These are phyloP conservation scores for Cheiracanthium punctorium DNA, from an alignment of 2,888 invertebrate species.

Conservation along the genomic window DNA sequence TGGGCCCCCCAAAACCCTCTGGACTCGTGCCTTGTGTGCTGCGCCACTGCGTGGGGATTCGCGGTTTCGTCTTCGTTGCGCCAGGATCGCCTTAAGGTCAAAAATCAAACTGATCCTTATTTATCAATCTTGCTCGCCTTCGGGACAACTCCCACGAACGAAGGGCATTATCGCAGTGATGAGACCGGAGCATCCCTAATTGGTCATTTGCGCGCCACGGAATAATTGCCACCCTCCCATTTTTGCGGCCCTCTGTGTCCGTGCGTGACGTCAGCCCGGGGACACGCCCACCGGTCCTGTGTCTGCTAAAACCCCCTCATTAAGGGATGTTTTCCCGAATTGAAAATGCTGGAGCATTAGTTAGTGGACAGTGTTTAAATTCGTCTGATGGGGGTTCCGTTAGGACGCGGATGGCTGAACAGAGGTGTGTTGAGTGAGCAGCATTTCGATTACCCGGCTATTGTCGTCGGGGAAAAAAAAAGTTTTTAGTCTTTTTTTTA, in stretches of 20 bases:
- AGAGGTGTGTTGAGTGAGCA: background rate
- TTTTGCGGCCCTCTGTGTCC: slow-evolving; percentile 4
- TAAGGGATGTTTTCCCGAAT: background rate
- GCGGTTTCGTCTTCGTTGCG: too few relatives aligned
- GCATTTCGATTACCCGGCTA: background rate
- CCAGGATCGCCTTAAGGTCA: too few relatives aligned
- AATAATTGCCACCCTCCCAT: slow-evolving; percentile 45
- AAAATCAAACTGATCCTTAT: background rate
- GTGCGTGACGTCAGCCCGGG: slow-evolving; percentile 44
- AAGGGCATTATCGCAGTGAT: background rate
- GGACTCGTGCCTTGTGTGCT: too few relatives aligned
- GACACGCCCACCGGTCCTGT: slow-evolving; percentile 4
- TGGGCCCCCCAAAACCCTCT: too few relatives aligned
- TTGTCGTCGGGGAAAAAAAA: background rate
- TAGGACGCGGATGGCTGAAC: slow-evolving; percentile 1
- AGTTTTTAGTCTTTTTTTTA: background rate
- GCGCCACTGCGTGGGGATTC: too few relatives aligned
- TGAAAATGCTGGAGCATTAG: slow-evolving; percentile 12
- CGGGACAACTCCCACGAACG: background rate
- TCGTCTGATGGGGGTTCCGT: background rate
- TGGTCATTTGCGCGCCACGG: slow-evolving; percentile 30
- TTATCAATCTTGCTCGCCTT: background rate
- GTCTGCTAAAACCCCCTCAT: background rate
- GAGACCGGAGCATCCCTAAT: background rate
- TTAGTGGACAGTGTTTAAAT: background rate